These are phyloP conservation scores for Brachionus manjavacas DNA, from an alignment of 1,140 invertebrate species.

Conservation along the genomic window DNA sequence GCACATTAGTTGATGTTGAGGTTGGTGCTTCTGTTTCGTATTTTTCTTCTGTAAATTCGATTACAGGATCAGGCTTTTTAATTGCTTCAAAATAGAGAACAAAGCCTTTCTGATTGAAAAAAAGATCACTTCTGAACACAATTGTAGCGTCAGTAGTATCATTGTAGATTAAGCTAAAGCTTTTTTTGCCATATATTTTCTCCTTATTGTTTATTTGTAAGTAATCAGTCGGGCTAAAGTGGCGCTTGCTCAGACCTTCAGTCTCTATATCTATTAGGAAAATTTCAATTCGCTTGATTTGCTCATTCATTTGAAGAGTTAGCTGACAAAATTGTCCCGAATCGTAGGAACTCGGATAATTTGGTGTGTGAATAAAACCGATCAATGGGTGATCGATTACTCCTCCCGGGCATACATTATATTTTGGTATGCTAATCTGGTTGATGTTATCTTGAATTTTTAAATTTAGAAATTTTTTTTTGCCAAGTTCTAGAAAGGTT, in stretches of 20 bases:
- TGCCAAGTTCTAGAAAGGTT: background rate
- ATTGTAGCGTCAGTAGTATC: conserved; percentile 17
- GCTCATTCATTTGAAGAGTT: background rate
- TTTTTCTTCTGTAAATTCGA: background rate
- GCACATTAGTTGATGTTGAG: background rate
- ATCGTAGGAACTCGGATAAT: conserved; percentile 4
- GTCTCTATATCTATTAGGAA: conserved; percentile 11
- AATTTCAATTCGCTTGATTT: background rate
- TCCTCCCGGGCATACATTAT: conserved; percentile 5
- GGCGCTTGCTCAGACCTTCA: conserved; percentile 15
- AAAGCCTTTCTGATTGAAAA: conserved; percentile 32
- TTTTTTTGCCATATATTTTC: conserved; percentile 22
- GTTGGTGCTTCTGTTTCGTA: background rate
- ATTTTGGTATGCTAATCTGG: conserved; percentile 22
- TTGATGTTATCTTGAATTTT: background rate
- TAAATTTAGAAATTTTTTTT: background rate
- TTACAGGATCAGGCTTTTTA: background rate
- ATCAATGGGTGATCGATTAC: background rate
- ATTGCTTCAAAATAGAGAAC: background rate
- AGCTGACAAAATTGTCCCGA: conserved; percentile 37
- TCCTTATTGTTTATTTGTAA: conserved; percentile 40
- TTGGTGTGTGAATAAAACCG: conserved; percentile 30
- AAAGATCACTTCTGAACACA: conserved; percentile 28
- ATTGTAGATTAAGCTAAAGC: background rate
- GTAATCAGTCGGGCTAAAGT: conserved; percentile 13